phyloP scores from a whole-genome alignment of 37 sponge, comb jelly and placozoan species.

The Cladorhizidae sp. region DNA sequence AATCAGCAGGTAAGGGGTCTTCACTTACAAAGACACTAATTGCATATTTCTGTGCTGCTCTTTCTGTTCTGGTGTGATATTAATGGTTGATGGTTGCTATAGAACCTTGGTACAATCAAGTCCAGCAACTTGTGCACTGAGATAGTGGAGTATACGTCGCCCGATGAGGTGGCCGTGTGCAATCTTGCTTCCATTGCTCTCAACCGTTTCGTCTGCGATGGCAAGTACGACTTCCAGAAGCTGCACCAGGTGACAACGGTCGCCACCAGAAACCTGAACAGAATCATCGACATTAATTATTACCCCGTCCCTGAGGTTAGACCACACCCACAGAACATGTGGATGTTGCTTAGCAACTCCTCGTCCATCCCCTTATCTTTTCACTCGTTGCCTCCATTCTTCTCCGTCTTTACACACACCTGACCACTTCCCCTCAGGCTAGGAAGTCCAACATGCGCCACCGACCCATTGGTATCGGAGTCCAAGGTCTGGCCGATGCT shows the following conservation, averaged over 20 bases:
- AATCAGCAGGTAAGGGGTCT: constrained; percentile 82
- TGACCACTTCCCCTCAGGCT: constrained; percentile 34
- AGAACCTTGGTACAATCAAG: constrained; percentile 98
- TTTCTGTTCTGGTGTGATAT: not conserved
- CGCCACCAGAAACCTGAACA: constrained; percentile 93
- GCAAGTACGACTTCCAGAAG: constrained; percentile 86
- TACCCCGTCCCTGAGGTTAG: constrained; percentile 94
- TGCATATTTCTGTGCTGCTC: not conserved
- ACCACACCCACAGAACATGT: not conserved
- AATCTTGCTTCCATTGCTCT: constrained; percentile 98
- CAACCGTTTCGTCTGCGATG: constrained; percentile 80
- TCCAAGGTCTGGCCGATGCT: constrained; percentile 98
- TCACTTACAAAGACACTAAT: not conserved
- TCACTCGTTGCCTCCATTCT: no score
- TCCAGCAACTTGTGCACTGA: constrained; percentile 99
- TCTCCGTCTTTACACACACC: not conserved
- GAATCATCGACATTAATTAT: constrained; percentile 95
- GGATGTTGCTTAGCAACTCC: no score
- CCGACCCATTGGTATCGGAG: constrained; percentile 98
- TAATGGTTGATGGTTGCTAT: not conserved
- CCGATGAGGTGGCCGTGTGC: constrained; percentile 99
- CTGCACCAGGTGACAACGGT: constrained; percentile 93
- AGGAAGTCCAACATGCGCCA: constrained; percentile 89
- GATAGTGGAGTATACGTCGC: constrained; percentile 93
- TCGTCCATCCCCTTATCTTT: no score